These are phyloP conservation scores for Ennomos fuscantarius DNA, from an alignment of 2,888 invertebrate genomes.

Conservation along the genomic window DNA sequence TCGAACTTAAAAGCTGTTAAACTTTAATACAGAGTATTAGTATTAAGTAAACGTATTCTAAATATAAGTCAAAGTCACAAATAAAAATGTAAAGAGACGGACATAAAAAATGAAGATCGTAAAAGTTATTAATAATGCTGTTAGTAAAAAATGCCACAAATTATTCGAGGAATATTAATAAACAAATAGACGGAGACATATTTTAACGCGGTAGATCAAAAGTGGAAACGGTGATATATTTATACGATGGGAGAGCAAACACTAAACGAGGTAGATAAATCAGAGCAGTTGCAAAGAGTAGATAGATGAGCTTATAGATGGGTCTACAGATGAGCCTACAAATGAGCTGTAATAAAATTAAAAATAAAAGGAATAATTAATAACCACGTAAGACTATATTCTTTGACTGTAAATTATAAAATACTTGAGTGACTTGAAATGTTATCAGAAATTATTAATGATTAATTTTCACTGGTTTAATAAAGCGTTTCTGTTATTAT, in stretches of 20 bases:
- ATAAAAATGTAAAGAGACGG: conserved; percentile 9
- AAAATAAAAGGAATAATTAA: too few species aligned
- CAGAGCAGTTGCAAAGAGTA: conserved; percentile 57
- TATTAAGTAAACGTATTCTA: not conserved
- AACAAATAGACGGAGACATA: conserved; percentile 55
- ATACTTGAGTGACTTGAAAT: too few species aligned
- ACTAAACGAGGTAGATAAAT: conserved; percentile 66
- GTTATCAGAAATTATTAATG: too few species aligned
- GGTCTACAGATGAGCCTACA: too few species aligned
- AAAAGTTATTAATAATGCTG: conserved; percentile 36
- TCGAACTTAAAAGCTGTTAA: too few species aligned
- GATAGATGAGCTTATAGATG: conserved; percentile 9
- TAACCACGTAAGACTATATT: too few species aligned
- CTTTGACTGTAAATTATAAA: too few species aligned
- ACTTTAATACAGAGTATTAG: too few species aligned
- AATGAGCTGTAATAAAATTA: too few species aligned
- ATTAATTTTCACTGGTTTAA: too few species aligned
- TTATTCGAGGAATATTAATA: conserved; percentile 45
- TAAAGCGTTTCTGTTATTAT: not conserved
- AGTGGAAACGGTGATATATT: conserved; percentile 61
- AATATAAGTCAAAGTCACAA: conserved; percentile 18
- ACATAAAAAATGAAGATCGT: conserved; percentile 34
- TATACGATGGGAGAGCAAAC: conserved; percentile 61
- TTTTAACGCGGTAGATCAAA: conserved; percentile 58
- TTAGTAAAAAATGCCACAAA: conserved; percentile 37